A percentile compares a stretch with the other conserved stretches of the same genome.
Evolutionary conservation across 2,888 invertebrate species (phyloP).

Genomic region (Pantelozetes paolii): DNA sequence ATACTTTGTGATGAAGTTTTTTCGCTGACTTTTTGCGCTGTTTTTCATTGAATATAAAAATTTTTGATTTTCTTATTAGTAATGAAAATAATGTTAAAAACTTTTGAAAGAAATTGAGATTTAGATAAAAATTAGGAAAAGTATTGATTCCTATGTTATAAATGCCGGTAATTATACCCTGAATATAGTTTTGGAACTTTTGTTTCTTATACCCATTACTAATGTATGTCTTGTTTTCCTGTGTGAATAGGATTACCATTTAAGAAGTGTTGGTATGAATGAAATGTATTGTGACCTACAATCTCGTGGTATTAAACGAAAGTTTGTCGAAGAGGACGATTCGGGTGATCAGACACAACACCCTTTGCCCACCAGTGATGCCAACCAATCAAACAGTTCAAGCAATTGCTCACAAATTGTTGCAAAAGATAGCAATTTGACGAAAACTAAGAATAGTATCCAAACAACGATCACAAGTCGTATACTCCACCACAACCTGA

Average conservation of each 20-base stretch:
- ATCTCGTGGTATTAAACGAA: constrained; percentile 45
- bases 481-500: constrained; percentile 20
- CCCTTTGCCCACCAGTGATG: constrained; percentile 1
- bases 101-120: neutral
- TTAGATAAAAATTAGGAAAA: neutral
- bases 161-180: constrained; percentile 30
- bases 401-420: neutral
- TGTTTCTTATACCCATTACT: neutral
- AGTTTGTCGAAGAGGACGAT: constrained; percentile 44
- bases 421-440: neutral
- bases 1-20: neutral
- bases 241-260: constrained; percentile 43
- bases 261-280: constrained; percentile 45
- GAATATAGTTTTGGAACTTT: neutral
- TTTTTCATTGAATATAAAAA: constrained; percentile 5
- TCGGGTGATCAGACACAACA: constrained; percentile 31
- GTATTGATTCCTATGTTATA: neutral
- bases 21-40: neutral
- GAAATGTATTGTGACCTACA: constrained; percentile 45
- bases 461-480: constrained; percentile 6
- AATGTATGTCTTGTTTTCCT: neutral
- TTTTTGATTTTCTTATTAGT: neutral
- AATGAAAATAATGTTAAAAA: constrained; percentile 9
- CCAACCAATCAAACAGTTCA: neutral
- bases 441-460: neutral